Evolutionary conservation across 2,113 vertebrate genomes (phyloP), one percentile per base, ranked within the genome.

Genomic region (Hyperoodon ampullatus): DNA sequence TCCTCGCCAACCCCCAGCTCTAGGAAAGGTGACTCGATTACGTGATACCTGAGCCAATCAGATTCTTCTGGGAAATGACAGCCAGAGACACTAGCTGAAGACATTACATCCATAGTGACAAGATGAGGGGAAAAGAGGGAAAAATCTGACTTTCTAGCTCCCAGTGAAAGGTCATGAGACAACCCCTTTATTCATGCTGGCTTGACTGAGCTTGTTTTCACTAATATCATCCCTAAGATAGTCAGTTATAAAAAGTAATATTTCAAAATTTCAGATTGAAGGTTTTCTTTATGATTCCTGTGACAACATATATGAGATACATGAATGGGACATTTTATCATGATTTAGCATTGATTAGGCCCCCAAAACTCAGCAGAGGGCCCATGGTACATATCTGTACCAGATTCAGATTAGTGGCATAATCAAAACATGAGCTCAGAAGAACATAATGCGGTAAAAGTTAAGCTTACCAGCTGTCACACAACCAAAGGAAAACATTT

Each of bases 401-500:
- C 53, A 15, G n/a, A 53, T 92, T 85, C 35, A 88, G 78, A 81
- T 47, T 91, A 74, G 68, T 26, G 15, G 19, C 68, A 12, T 58
- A 60, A 90, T 91, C 21, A 61, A 95, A 95, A 74, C 93, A n/a
- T 78, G 96, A 96, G 28, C 65, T 94, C 77, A 94, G 71, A 61
- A 95, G 66, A 92, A 68, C 16, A 92, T 65, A 90, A 44, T 77
- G 60, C 87, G 26, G 80, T 87, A 66, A 53, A 39, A 92, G 74
- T 66, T 53, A 75, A 80, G 75, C 16, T 70, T 84, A 47, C 33
- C 44, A 42, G 82, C 42, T 92, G n/a, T 53, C 88, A 89, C 47
- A 83, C 55, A 78, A 82, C 75, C 83, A 78, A 91, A 91, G 12
- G 84, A 75, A 85, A 94, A 72, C 35, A 92, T 81, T 81, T 83